Conservation (phyloP, 2,113 vertebrate species). For the Cettia cetti region DNA sequence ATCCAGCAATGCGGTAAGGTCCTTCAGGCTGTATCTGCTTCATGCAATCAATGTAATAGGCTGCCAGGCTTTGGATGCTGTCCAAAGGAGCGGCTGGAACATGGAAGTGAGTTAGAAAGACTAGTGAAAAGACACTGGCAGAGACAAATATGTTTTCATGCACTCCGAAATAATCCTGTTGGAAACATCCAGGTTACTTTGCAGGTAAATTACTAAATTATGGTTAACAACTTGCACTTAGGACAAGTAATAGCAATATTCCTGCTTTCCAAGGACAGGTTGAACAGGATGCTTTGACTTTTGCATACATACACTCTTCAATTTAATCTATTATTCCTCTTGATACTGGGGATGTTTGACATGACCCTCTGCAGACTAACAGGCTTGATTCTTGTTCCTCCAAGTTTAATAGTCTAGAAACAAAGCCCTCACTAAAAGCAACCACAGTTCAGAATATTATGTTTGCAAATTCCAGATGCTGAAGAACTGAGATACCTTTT, state of each 20-base stretch:
- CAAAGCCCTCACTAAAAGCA: neutral
- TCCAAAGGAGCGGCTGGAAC: slow-evolving; percentile 87
- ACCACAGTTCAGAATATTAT: neutral
- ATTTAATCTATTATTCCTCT: neutral
- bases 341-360: neutral
- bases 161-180: neutral
- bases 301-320: neutral
- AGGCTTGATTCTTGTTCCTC: neutral
- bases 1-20: slow-evolving; percentile 90
- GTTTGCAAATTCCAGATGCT: neutral
- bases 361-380: neutral
- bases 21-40: slow-evolving; percentile 88
- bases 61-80: slow-evolving; percentile 88
- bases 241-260: neutral
- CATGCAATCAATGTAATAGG: slow-evolving; percentile 87
- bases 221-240: neutral
- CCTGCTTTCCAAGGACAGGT: neutral
- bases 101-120: neutral
- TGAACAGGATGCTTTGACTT: neutral
- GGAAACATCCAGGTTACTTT: neutral
- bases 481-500: slow-evolving; percentile 75
- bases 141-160: neutral
- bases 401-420: neutral
- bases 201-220: neutral
- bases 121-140: neutral